Conservation (phyloP, 1,140 invertebrate species). For the Hermatobates lingyangjiaoensis region DNA sequence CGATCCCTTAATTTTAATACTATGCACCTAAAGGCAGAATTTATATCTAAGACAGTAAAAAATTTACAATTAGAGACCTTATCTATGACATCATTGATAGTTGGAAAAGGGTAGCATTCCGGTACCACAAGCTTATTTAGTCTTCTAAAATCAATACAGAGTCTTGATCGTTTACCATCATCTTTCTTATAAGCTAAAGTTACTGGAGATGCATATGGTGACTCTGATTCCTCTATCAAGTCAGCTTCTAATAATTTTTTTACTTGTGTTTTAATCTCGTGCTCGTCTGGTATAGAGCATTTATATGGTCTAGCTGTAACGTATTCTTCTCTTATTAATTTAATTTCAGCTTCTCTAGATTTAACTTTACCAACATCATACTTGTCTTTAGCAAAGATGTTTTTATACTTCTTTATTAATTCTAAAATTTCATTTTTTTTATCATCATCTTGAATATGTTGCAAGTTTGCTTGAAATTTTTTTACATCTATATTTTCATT, state of each 20-base stretch:
- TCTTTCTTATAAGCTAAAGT: conserved; percentile 12
- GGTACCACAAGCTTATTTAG: conserved; percentile 11
- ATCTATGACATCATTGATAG: conserved; percentile 12
- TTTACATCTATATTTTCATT: conserved; percentile 2
- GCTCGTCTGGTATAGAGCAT: conserved; percentile 7
- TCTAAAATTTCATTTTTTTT: conserved; percentile 1
- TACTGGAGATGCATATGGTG: conserved; percentile 11
- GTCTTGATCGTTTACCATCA: conserved; percentile 8
- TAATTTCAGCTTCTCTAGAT: conserved; percentile 5
- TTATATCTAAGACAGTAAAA: conserved; percentile 15
- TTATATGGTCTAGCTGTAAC: conserved; percentile 7
- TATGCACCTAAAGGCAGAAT: conserved; percentile 18
- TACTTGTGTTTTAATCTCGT: conserved; percentile 12
- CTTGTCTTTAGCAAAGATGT: conserved; percentile 12
- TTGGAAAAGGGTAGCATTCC: conserved; percentile 13
- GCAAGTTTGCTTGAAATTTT: background rate
- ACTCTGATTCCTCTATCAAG: conserved; percentile 11
- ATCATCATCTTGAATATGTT: background rate
- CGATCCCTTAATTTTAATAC: conserved; percentile 15
- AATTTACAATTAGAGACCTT: conserved; percentile 13
- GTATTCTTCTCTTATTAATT: conserved; percentile 8
- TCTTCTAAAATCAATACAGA: conserved; percentile 14
- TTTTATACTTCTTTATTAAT: conserved; percentile 6
- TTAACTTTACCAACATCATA: conserved; percentile 13
- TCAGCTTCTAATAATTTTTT: conserved; percentile 10